Evolutionary conservation across 2,888 invertebrate species (phyloP), one percentile per base, ranked within the genome.

Genomic region (Drosophila atripex): DNA sequence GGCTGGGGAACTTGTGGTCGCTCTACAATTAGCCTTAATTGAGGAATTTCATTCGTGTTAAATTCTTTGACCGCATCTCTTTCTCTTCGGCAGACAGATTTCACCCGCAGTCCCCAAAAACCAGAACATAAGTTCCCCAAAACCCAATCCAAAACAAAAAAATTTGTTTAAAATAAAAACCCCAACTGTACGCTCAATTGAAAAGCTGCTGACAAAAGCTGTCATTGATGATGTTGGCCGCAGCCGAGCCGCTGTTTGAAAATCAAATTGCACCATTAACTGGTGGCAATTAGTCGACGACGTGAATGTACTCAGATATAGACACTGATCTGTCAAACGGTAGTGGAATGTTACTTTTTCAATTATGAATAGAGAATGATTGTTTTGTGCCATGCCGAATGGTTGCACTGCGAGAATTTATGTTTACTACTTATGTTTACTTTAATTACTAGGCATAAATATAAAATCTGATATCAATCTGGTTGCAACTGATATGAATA

Each of bases 191-290:
- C 16, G 53, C 50, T 74, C 74, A 77, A 78, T 83, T 86, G 80
- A 78, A 86, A 76, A 78, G 86, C 77, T 83, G 86, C 88, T 86
- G 85, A 86, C 85, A 88, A 86, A 86, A 76, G 86, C 83, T 86
- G 88, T 86, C 88, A 83, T 73, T 86, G 76, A 79, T 78, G 76
- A 83, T 71, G 70, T 64, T 63, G 43, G 52, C 53, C 55, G 32
- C 35, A 21, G 39, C 12, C 51, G 49, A 71, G 52, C 63, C 73
- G 72, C 83, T 77, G 66, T 74, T 77, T 73, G 50, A 79, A 85
- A 86, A 78, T 83, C 83, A 79, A 86, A 86, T 75, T 76, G 76
- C 72, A 58, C 71, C 76, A 85, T 87, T 85, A 87, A 87, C 74
- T 82, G 88, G 65, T 52, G 65, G 78, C 80, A 87, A 87, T 85